Base-by-base conservation (phyloP, 2,888 invertebrate genomes). In the Ecliptopera silaceata region DNA sequence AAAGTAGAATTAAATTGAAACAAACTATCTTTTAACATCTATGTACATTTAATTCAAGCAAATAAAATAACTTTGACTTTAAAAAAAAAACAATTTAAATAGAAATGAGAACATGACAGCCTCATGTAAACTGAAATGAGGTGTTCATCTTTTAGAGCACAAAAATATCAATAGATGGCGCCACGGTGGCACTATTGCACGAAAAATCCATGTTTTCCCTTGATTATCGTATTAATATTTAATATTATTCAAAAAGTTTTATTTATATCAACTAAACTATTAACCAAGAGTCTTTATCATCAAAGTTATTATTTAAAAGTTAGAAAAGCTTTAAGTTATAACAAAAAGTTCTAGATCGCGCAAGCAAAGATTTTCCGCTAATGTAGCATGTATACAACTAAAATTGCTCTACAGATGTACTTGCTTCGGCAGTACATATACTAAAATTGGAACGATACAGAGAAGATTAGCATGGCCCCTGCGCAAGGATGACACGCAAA, bases 401-500 rank as follows among this genome's bases (percentile, higher is more conserved):
- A 55, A 51, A 3, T 0, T 0, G 0, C 0, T 0, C 0, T 0
- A 0, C 1, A 3, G 22, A 0, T 70, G 78, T 77, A 78, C 77
- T 77, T 72, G 77, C 75, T 78, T 78, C 75, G 75, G 79, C 74
- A 76, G 76, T 77, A 77, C 74, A 77, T 77, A 76, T 75, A 79
- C 76, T 78, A 75, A 78, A 77, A 78, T 77, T 77, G 77, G 77
- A 77, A 77, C 77, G 75, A 75, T 77, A 74, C 77, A 77, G 74
- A 55, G 55, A 56, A 56, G 56, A 56, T 56, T 56, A 76, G 77
- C 76, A 79, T 77, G 76, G 76, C 77, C 78, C 77, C 79, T 79
- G 79, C 79, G 79, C 79, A 79, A 79, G 78, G 78, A 79, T 79
- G 79, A 79, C 78, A 78, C 75, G 77, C 75, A 79, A 78, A 77